Percentiles rank a stretch among this genome's conserved stretches.
Conservation (phyloP, 1,140 invertebrate genomes). For the Eueides isabella region DNA sequence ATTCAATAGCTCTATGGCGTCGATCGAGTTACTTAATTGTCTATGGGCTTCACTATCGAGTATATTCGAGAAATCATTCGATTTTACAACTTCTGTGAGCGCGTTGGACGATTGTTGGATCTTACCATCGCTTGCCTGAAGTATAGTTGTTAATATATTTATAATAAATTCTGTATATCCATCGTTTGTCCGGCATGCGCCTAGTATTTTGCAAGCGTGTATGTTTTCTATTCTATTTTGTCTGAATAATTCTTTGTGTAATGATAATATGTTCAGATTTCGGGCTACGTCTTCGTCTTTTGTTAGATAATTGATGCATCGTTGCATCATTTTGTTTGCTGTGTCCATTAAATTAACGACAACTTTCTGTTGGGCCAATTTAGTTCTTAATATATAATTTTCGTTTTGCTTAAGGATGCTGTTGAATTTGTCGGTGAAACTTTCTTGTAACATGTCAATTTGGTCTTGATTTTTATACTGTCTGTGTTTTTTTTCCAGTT, state of each 20-base stretch:
- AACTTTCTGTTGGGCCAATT: conserved; percentile 47
- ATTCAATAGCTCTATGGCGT: conserved; percentile 29
- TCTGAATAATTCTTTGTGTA: conserved; percentile 41
- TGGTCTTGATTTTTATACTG: not conserved
- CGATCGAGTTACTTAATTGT: conserved; percentile 33
- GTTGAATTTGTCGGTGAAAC: conserved; percentile 42
- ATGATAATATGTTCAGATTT: conserved; percentile 12
- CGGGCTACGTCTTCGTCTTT: conserved; percentile 32
- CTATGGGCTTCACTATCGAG: conserved; percentile 29
- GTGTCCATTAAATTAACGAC: conserved; percentile 52
- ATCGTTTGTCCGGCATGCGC: conserved; percentile 41
- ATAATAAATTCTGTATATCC: conserved; percentile 48
- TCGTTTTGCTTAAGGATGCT: conserved; percentile 42
- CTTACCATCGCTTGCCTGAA: conserved; percentile 39
- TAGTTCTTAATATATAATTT: conserved; percentile 50
- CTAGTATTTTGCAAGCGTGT: conserved; percentile 47
- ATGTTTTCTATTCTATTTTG: conserved; percentile 41
- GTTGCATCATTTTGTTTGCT: conserved; percentile 43
- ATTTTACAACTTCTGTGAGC: conserved; percentile 46
- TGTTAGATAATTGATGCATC: conserved; percentile 44
- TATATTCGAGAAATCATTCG: conserved; percentile 27
- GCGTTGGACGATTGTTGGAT: conserved; percentile 45
- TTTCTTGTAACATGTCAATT: conserved; percentile 11
- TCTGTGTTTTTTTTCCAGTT: conserved; percentile 30
- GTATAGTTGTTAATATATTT: conserved; percentile 36